Conservation (phyloP, 2,113 vertebrate genomes). For the Hassar affinis region DNA sequence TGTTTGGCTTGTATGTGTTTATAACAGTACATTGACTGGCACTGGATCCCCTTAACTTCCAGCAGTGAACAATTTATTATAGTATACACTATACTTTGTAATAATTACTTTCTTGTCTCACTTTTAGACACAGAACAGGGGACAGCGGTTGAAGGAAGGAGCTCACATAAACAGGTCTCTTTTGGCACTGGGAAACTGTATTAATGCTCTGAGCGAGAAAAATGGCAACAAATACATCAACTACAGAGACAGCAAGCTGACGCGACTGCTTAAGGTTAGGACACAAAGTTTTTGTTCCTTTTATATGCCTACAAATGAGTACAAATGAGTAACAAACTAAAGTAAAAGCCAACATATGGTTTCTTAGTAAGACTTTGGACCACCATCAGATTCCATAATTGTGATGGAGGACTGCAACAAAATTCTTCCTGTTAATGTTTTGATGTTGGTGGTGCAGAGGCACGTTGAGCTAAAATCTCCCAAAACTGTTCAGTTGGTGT, state of each 20-base stretch:
- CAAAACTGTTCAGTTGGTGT: background rate
- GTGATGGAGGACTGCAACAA: background rate
- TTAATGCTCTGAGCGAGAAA: slow-evolving; percentile 86
- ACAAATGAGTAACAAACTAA: background rate
- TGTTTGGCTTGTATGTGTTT: background rate
- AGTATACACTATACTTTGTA: background rate
- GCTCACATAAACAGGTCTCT: slow-evolving; percentile 93
- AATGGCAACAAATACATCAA: slow-evolving; percentile 84
- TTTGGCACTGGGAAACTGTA: slow-evolving; percentile 91
- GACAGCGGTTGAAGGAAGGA: slow-evolving; percentile 89
- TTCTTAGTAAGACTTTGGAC: background rate
- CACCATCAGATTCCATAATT: background rate
- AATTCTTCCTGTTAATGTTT: background rate
- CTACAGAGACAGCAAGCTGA: slow-evolving; percentile 93
- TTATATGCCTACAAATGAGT: background rate
- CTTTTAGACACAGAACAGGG: slow-evolving; percentile 84
- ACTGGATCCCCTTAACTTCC: background rate
- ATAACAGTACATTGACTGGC: background rate
- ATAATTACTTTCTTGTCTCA: slow-evolving; percentile 8
- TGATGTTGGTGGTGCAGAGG: background rate
- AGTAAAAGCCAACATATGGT: background rate
- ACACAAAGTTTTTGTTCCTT: background rate
- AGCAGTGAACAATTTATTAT: background rate
- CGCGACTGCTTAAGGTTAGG: slow-evolving; percentile 86
- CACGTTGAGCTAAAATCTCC: background rate